Evolutionary conservation across 2,888 invertebrate species (phyloP).

Genomic region (Sphecodes monilicornis): DNA sequence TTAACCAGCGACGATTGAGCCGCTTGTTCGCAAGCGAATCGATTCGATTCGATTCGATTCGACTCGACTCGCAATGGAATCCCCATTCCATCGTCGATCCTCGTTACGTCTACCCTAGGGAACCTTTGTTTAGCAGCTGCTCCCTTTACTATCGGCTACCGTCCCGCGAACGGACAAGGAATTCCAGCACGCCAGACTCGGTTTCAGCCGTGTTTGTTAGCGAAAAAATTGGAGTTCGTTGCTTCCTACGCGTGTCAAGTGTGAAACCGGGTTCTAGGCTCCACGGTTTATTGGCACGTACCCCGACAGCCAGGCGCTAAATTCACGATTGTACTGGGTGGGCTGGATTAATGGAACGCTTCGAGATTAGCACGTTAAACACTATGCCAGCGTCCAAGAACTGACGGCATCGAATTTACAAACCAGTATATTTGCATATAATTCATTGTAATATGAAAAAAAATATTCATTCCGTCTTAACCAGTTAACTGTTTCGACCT

Average conservation of each 20-base stretch:
- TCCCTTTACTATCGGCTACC: neutral
- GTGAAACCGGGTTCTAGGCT: neutral
- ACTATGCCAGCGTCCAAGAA: too few relatives aligned
- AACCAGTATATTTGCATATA: too few relatives aligned
- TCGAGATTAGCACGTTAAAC: too few relatives aligned
- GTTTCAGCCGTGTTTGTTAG: neutral
- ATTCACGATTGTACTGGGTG: neutral
- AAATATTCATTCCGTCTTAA: too few relatives aligned
- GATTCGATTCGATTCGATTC: neutral
- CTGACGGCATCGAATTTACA: too few relatives aligned
- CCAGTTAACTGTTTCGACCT: too few relatives aligned
- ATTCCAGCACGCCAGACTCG: neutral
- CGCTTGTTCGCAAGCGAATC: neutral
- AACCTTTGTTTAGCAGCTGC: constrained; percentile 16
- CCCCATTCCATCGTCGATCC: constrained; percentile 16
- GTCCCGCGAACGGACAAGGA: neutral
- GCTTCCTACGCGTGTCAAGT: neutral
- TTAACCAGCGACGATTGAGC: constrained; percentile 4
- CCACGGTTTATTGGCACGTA: neutral
- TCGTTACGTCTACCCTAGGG: constrained; percentile 17
- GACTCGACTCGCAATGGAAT: neutral
- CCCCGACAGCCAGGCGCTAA: neutral
- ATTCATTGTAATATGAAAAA: too few relatives aligned
- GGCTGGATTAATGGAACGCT: neutral
- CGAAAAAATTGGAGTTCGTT: neutral